Evolutionary conservation across 1,140 invertebrate species (phyloP).

Genomic region (Antheraea mylitta): DNA sequence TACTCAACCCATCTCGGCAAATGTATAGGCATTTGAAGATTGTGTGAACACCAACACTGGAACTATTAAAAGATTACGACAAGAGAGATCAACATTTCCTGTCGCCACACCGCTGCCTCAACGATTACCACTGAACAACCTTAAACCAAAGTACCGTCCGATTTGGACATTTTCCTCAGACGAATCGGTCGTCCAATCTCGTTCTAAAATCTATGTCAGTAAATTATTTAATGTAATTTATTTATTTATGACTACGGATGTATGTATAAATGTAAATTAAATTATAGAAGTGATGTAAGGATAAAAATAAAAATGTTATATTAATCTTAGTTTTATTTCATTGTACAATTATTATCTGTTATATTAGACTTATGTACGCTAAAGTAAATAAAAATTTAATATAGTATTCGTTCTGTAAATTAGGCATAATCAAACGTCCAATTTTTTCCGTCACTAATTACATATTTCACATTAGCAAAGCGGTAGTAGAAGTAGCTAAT

Average conservation of each 20-base stretch:
- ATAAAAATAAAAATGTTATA: constrained; percentile 58
- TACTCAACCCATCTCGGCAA: constrained; percentile 79
- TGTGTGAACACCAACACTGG: background rate
- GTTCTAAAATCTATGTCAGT: constrained; percentile 66
- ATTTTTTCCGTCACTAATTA: too few species aligned
- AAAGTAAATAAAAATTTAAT: too few species aligned
- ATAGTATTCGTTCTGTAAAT: too few species aligned
- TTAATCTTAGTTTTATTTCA: constrained; percentile 50
- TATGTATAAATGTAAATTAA: constrained; percentile 65
- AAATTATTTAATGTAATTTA: constrained; percentile 75
- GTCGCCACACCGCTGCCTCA: constrained; percentile 22
- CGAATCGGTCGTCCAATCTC: constrained; percentile 48
- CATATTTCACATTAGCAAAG: too few species aligned
- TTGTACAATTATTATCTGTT: background rate
- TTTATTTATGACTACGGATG: constrained; percentile 69
- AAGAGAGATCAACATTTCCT: constrained; percentile 27
- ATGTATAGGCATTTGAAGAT: constrained; percentile 52
- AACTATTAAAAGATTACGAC: constrained; percentile 11
- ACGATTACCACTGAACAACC: constrained; percentile 55
- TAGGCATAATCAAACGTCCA: too few species aligned
- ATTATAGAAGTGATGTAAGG: constrained; percentile 50
- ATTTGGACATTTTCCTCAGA: constrained; percentile 47
- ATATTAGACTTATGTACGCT: too few species aligned
- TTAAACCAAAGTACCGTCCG: constrained; percentile 71
- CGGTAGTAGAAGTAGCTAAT: too few species aligned